Percentiles rank a stretch among this genome's conserved stretches.
These are phyloP conservation scores for Microctonus aethiopoides DNA, from an alignment of 2,888 invertebrate genomes.

Conservation along the genomic window DNA sequence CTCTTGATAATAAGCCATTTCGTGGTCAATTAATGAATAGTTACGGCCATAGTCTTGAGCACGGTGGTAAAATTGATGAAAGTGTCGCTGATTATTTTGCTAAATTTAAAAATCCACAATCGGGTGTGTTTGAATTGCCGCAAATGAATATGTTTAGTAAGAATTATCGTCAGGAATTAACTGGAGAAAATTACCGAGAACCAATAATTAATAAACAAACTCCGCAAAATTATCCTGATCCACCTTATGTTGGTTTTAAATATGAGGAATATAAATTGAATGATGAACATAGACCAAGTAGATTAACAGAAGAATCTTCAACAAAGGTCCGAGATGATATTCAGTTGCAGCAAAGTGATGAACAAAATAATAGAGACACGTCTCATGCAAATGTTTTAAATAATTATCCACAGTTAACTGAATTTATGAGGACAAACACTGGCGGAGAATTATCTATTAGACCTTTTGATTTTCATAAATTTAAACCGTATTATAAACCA, in stretches of 20 bases:
- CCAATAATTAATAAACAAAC: conserved; percentile 1
- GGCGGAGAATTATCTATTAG: conserved; percentile 5
- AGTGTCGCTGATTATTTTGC: conserved; percentile 56
- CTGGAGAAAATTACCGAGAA: neutral
- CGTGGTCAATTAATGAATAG: conserved; percentile 55
- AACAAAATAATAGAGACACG: neutral
- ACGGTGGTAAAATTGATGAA: conserved; percentile 52
- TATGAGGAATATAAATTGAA: conserved; percentile 59
- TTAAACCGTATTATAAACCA: conserved; percentile 52
- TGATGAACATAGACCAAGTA: conserved; percentile 6
- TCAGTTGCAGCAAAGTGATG: neutral
- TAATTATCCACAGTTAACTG: neutral
- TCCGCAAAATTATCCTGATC: conserved; percentile 37
- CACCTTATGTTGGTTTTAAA: conserved; percentile 44
- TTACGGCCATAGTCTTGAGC: conserved; percentile 59
- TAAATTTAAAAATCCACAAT: conserved; percentile 51
- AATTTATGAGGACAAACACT: neutral
- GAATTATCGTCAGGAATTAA: neutral
- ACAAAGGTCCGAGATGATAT: neutral
- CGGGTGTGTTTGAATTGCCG: conserved; percentile 43
- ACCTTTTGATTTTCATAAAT: conserved; percentile 44
- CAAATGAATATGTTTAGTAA: conserved; percentile 34
- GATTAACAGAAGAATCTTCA: neutral
- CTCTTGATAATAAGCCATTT: conserved; percentile 39
- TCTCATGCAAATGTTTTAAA: neutral